Evolutionary conservation across 2,797 vertebrate species (phyloP).

Genomic region (Aldrovandia affinis): DNA sequence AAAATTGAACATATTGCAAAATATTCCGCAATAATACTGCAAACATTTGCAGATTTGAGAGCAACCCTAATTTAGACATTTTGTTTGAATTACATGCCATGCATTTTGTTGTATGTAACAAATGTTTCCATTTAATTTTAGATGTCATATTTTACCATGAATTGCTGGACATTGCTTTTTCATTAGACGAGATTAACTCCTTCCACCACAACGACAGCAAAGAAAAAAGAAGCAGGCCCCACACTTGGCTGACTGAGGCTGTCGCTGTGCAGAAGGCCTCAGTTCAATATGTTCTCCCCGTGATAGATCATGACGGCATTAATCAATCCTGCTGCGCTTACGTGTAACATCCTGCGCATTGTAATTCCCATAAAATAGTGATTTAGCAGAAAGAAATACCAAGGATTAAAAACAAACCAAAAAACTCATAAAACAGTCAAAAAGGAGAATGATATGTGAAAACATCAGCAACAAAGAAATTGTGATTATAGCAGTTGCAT

Average conservation of each 20-base stretch:
- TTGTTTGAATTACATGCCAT: too few species aligned
- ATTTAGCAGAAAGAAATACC: background rate
- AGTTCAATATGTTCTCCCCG: constrained; percentile 3
- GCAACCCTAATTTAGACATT: too few species aligned
- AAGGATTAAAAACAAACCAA: background rate
- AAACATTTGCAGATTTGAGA: too few species aligned
- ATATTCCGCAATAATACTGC: too few species aligned
- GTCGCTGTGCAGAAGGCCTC: background rate
- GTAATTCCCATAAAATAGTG: background rate
- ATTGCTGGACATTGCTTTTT: background rate
- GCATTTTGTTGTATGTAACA: background rate
- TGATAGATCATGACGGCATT: background rate
- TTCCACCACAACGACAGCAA: background rate
- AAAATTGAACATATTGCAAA: too few species aligned
- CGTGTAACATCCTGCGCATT: background rate
- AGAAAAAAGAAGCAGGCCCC: background rate
- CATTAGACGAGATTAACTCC: background rate
- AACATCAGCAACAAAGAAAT: background rate
- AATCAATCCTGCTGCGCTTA: background rate
- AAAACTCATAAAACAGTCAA: background rate
- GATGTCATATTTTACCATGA: background rate
- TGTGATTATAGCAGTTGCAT: background rate
- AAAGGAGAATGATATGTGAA: background rate
- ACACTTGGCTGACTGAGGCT: background rate
- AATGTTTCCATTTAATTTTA: background rate